phyloP scores from a whole-genome alignment of 2,113 vertebrate species.

The Spermophilus dauricus region DNA sequence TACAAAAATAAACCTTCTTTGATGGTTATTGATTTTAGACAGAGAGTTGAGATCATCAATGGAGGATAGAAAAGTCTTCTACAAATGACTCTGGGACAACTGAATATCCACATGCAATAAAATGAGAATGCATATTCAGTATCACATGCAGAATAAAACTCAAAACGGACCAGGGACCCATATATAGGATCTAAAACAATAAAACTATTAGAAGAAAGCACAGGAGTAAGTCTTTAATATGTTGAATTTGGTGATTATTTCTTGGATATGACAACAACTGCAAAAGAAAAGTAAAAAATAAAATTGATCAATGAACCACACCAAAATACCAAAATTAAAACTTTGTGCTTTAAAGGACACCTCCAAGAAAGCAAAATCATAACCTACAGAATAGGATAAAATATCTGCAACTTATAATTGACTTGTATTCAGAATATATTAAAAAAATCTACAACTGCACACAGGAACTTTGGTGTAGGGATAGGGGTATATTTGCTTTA shows the following conservation, averaged over 20 bases:
- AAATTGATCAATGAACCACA: neutral
- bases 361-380: neutral
- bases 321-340: conserved; percentile 14
- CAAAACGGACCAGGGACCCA: neutral
- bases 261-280: neutral
- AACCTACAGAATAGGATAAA: neutral
- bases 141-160: neutral
- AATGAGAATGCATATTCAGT: neutral
- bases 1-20: neutral
- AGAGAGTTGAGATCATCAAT: neutral
- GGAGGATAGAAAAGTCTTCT: neutral
- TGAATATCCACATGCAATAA: neutral
- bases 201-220: neutral
- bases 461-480: neutral
- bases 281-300: neutral
- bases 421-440: neutral
- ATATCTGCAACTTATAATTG: neutral
- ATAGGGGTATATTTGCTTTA: neutral
- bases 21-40: neutral
- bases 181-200: neutral
- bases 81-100: neutral
- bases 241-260: neutral
- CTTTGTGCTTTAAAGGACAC: neutral
- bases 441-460: neutral
- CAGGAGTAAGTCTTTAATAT: neutral